Conservation (phyloP, 23 tunicate species). For the Trididemnum miniatum region DNA sequence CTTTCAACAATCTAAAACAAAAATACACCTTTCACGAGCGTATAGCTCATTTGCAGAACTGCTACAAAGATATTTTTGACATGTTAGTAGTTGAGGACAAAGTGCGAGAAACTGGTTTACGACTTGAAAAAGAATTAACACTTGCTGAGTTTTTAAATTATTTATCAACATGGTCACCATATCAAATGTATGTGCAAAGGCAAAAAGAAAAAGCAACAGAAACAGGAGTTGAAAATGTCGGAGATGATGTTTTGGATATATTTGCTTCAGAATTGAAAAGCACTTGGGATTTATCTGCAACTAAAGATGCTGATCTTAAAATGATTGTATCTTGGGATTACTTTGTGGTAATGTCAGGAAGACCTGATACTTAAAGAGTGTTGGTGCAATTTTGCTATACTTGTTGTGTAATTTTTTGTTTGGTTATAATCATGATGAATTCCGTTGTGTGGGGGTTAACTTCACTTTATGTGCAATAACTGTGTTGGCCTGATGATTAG, state of each 20-base stretch:
- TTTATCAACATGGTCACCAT: slow-evolving; percentile 54
- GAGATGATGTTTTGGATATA: not conserved
- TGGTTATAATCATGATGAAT: too few species aligned
- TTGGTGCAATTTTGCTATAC: too few species aligned
- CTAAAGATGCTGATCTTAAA: not conserved
- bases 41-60: slow-evolving; percentile 25
- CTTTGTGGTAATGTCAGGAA: slow-evolving; percentile 6
- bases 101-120: slow-evolving; percentile 2
- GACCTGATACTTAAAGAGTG: too few species aligned
- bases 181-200: slow-evolving; percentile 33
- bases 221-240: too few species aligned
- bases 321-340: not conserved
- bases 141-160: slow-evolving; percentile 1
- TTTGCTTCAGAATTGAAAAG: not conserved
- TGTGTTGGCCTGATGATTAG: too few species aligned
- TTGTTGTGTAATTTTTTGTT: too few species aligned
- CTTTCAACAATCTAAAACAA: not conserved
- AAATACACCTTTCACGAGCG: slow-evolving; percentile 9
- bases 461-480: too few species aligned
- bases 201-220: not conserved
- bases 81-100: slow-evolving; percentile 6
- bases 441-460: too few species aligned
- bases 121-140: not conserved
- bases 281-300: not conserved
- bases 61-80: slow-evolving; percentile 35